Conservation (phyloP, 2,113 vertebrate species). For the Siphamia tubifer region DNA sequence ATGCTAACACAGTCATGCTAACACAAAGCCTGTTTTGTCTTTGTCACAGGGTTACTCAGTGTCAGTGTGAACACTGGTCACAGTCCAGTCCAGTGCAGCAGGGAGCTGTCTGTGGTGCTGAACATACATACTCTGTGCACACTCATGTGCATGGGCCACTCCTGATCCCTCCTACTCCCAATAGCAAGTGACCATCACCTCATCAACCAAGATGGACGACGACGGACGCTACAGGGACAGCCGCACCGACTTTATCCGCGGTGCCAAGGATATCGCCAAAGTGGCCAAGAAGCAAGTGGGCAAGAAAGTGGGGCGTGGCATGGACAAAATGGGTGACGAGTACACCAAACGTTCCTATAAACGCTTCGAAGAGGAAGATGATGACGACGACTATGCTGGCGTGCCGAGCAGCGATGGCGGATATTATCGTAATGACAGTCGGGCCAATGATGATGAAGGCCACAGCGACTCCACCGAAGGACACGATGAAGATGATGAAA, state of each 20-base stretch:
- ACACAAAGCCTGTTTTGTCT: background rate
- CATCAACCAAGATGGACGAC: conserved; percentile 86
- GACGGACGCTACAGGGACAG: conserved; percentile 84
- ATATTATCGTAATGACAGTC: conserved; percentile 86
- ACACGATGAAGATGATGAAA: conserved; percentile 96
- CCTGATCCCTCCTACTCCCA: conserved; percentile 57
- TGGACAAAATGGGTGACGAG: conserved; percentile 90
- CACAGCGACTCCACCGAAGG: conserved; percentile 97
- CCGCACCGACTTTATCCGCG: conserved; percentile 93
- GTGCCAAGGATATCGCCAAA: conserved; percentile 97
- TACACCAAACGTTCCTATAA: conserved; percentile 94
- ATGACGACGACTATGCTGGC: conserved; percentile 86
- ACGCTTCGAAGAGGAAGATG: conserved; percentile 94
- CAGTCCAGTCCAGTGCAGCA: conserved; percentile 16
- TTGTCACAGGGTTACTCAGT: conserved; percentile 32
- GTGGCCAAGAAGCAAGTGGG: conserved; percentile 93
- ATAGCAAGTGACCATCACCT: conserved; percentile 32
- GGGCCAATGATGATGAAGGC: conserved; percentile 85
- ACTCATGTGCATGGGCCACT: conserved; percentile 64
- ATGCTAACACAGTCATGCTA: conserved; percentile 18
- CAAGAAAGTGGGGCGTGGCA: conserved; percentile 89
- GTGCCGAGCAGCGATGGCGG: conserved; percentile 72
- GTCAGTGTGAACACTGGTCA: background rate
- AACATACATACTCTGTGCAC: conserved; percentile 41
- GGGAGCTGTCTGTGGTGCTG: conserved; percentile 61